A percentile compares a stretch with the other conserved stretches of the same genome.
These are phyloP conservation scores for Tetraneura akinire DNA, from an alignment of 1,140 invertebrate genomes.

Conservation along the genomic window DNA sequence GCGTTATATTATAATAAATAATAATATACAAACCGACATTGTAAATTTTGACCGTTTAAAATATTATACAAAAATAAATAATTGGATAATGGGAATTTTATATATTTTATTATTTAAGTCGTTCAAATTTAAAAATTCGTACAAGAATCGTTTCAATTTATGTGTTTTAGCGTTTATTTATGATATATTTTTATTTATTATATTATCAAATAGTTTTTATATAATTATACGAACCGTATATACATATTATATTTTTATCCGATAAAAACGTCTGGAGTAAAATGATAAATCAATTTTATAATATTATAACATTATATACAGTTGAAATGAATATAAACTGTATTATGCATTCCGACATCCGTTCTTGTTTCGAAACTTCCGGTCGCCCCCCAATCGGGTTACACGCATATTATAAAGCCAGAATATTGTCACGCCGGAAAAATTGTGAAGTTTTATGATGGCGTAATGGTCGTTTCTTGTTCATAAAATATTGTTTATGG, in stretches of 20 bases:
- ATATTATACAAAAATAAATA: no score
- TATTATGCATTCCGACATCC: not conserved
- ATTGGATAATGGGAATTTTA: no score
- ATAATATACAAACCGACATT: not conserved
- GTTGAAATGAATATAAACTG: slow-evolving; percentile 27
- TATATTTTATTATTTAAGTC: no score
- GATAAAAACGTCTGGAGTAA: slow-evolving; percentile 38
- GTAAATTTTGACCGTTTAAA: not conserved
- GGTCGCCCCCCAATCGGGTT: slow-evolving; percentile 15
- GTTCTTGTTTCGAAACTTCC: slow-evolving; percentile 32
- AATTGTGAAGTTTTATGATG: slow-evolving; percentile 29
- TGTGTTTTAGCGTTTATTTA: no score
- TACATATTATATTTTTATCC: not conserved
- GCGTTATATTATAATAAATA: no score
- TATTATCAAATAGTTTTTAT: no score
- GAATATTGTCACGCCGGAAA: slow-evolving; percentile 40
- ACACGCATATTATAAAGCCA: not conserved
- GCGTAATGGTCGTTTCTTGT: slow-evolving; percentile 37
- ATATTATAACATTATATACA: not conserved
- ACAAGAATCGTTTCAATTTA: no score
- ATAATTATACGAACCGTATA: no score
- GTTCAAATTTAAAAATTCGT: no score
- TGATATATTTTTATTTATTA: no score
- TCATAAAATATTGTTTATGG: slow-evolving; percentile 50
- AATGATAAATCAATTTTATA: not conserved